A percentile compares a stretch with the other conserved stretches of the same genome.
Conservation (phyloP, 2,888 invertebrate genomes). For the Suillia variegata region DNA sequence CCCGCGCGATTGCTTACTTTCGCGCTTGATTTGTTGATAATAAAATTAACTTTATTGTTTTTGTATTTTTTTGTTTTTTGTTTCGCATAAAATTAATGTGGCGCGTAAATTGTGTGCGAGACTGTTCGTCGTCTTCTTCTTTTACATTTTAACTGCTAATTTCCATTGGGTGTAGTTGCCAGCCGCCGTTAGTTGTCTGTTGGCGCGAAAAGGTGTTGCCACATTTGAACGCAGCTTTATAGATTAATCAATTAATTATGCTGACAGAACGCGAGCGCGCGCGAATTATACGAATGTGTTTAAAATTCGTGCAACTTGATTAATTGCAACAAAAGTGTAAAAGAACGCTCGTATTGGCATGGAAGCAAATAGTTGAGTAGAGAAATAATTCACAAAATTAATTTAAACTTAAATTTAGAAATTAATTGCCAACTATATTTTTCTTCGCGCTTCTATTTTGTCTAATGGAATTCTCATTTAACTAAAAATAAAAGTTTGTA, state of each 20-base stretch:
- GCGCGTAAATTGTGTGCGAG: not conserved
- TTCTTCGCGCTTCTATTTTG: too few species aligned
- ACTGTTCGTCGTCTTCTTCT: not conserved
- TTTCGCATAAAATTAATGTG: constrained; percentile 5
- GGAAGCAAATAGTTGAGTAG: too few species aligned
- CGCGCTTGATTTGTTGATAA: not conserved
- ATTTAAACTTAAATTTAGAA: too few species aligned
- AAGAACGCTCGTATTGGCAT: not conserved
- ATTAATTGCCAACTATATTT: too few species aligned
- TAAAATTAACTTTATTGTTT: constrained; percentile 5
- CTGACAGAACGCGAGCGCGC: constrained; percentile 6
- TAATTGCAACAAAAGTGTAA: constrained; percentile 1
- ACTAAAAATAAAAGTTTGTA: too few species aligned
- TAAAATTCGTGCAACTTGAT: constrained; percentile 7
- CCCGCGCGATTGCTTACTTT: not conserved
- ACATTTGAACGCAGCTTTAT: constrained; percentile 3
- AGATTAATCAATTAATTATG: constrained; percentile 17
- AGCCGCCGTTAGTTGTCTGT: not conserved
- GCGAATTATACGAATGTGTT: not conserved
- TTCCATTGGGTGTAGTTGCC: not conserved
- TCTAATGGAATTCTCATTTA: too few species aligned
- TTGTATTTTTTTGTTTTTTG: too few species aligned
- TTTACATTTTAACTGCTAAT: not conserved
- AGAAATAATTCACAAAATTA: too few species aligned
- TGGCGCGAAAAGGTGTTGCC: not conserved